These are phyloP conservation scores for Ammodytes dubius DNA, from an alignment of 2,113 vertebrate species.

Conservation along the genomic window DNA sequence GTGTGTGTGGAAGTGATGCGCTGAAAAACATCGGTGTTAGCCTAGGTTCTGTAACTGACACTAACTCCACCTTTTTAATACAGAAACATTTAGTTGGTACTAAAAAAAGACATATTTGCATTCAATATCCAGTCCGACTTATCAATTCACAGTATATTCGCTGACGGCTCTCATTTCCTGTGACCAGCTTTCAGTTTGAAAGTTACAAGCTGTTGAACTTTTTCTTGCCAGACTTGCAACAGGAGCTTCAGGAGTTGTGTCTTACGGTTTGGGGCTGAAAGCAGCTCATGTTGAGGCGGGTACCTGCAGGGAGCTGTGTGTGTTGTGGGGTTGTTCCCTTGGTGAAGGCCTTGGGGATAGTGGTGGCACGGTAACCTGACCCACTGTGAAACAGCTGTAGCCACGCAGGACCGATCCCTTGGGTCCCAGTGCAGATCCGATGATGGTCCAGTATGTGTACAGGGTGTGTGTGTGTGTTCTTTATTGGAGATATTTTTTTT, in stretches of 20 bases:
- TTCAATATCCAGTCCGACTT: not conserved
- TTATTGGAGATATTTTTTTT: conserved; percentile 13
- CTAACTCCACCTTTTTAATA: not conserved
- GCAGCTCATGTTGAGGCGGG: not conserved
- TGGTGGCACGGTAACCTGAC: conserved; percentile 72
- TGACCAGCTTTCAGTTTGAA: conserved; percentile 44
- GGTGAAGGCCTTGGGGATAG: conserved; percentile 75
- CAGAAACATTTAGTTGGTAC: not conserved
- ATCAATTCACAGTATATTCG: conserved; percentile 18
- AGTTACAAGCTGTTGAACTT: not conserved
- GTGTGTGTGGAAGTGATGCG: too few relatives aligned
- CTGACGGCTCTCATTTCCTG: conserved; percentile 52
- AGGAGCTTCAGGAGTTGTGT: conserved; percentile 10
- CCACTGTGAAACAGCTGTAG: conserved; percentile 78
- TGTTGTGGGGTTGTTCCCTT: conserved; percentile 70
- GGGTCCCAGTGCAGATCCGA: conserved; percentile 67
- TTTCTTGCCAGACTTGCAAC: not conserved
- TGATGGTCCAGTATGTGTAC: conserved; percentile 64
- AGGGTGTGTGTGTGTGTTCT: conserved; percentile 15
- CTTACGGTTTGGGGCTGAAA: not conserved
- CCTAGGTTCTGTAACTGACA: too few relatives aligned
- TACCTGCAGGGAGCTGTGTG: conserved; percentile 39
- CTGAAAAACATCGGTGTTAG: too few relatives aligned
- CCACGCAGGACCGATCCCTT: conserved; percentile 59
- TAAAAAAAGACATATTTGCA: not conserved